A percentile compares a stretch with the other conserved stretches of the same genome.
phyloP scores from a whole-genome alignment of 1,140 invertebrate genomes.

The Calephelis virginiensis region DNA sequence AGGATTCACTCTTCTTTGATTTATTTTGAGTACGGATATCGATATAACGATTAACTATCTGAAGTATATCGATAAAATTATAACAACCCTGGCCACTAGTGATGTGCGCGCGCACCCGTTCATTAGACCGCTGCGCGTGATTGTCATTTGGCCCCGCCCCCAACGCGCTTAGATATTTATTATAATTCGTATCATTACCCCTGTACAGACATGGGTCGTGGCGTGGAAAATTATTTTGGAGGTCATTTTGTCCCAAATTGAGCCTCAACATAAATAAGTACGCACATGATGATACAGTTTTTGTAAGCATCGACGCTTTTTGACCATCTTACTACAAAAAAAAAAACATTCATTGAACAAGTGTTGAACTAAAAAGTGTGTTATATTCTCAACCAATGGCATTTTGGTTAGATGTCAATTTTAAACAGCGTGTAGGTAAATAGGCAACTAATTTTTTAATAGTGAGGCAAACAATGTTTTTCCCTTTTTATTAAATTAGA shows the following conservation, averaged over 20 bases:
- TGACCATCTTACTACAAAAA: too few relatives aligned
- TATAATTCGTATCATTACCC: constrained; percentile 67
- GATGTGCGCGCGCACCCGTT: constrained; percentile 53
- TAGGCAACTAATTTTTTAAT: too few relatives aligned
- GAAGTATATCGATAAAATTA: not conserved
- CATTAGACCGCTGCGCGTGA: constrained; percentile 63
- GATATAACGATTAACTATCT: not conserved
- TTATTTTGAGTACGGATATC: too few relatives aligned
- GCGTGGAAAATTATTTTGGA: constrained; percentile 30
- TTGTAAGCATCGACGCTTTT: not conserved
- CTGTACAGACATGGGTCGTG: constrained; percentile 33
- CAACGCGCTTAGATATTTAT: constrained; percentile 54
- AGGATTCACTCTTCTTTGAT: too few relatives aligned
- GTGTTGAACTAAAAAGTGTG: too few relatives aligned
- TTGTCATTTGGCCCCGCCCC: constrained; percentile 67
- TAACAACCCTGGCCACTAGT: constrained; percentile 45
- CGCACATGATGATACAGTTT: constrained; percentile 1
- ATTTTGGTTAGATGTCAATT: too few relatives aligned
- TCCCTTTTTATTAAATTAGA: too few relatives aligned
- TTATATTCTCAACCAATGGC: too few relatives aligned
- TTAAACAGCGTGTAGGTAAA: too few relatives aligned
- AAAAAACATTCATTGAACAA: too few relatives aligned
- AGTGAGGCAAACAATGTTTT: too few relatives aligned
- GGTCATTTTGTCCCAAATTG: constrained; percentile 26
- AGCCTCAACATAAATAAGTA: constrained; percentile 1